Percentiles rank a stretch among this genome's conserved stretches.
phyloP scores from a whole-genome alignment of 2,113 vertebrate species.

The Lagopus muta region DNA sequence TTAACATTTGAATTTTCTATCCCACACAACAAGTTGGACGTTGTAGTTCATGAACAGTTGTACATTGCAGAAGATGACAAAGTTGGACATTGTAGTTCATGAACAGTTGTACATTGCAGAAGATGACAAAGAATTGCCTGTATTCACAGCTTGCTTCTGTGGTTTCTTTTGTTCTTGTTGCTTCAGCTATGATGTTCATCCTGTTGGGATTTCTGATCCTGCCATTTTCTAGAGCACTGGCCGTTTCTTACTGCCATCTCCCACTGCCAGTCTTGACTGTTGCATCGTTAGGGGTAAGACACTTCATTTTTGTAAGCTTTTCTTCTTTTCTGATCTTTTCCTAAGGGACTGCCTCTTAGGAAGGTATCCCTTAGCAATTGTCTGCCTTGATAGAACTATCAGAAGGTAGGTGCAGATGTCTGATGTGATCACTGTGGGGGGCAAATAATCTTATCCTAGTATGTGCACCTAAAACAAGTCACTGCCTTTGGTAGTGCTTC shows the following conservation, averaged over 20 bases:
- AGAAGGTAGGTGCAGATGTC: background rate
- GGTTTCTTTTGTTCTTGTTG: background rate
- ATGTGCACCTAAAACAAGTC: background rate
- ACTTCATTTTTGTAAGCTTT: background rate
- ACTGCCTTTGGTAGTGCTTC: background rate
- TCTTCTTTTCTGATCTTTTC: background rate
- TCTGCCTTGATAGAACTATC: background rate
- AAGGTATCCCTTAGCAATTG: background rate
- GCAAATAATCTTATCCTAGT: background rate
- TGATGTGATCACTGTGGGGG: background rate
- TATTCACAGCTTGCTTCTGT: background rate
- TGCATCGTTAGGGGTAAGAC: background rate
- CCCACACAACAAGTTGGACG: background rate
- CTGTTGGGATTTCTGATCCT: background rate
- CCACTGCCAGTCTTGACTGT: background rate
- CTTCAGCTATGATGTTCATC: background rate
- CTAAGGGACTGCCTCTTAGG: background rate
- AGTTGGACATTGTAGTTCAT: too few relatives aligned
- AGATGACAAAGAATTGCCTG: background rate
- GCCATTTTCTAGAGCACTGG: background rate
- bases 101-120: rapidly evolving
- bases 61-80: rapidly evolving
- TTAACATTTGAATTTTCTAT: background rate
- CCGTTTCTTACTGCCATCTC: background rate
- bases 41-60: too few relatives aligned